These are phyloP conservation scores for Paratrypauchen microcephalus DNA, from an alignment of 2,797 vertebrate species.

Conservation along the genomic window DNA sequence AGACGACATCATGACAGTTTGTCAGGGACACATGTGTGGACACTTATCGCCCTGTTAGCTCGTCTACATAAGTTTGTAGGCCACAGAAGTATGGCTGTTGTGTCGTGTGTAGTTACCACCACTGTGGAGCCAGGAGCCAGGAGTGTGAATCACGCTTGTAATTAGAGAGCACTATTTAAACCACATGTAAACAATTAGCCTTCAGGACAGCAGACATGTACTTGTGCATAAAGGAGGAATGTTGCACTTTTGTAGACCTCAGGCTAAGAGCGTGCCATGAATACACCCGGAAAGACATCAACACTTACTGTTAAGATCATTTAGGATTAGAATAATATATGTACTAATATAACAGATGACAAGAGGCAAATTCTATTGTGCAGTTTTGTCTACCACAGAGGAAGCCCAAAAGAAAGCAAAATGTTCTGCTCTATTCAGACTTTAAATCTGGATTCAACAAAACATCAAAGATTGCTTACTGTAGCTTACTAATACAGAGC, in stretches of 20 bases:
- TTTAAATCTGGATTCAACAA: constrained; percentile 34
- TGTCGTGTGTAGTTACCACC: constrained; percentile 52
- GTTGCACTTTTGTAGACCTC: constrained; percentile 37
- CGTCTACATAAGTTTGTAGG: constrained; percentile 34
- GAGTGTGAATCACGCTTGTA: constrained; percentile 73
- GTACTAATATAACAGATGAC: background rate
- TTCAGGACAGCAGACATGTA: constrained; percentile 40
- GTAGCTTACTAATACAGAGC: background rate
- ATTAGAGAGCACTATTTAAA: constrained; percentile 60
- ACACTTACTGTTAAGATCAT: background rate
- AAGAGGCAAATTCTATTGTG: background rate
- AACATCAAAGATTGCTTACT: constrained; percentile 38
- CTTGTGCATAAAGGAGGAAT: constrained; percentile 21
- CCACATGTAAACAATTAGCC: constrained; percentile 73
- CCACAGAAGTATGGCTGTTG: constrained; percentile 40
- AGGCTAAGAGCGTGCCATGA: constrained; percentile 15
- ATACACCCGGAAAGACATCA: constrained; percentile 2
- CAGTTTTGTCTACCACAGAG: constrained; percentile 30
- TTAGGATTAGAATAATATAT: background rate
- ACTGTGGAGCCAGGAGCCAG: constrained; percentile 55
- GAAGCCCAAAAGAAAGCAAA: background rate
- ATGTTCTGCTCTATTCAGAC: constrained; percentile 1
- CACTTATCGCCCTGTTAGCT: constrained; percentile 31
- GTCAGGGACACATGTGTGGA: constrained; percentile 48
- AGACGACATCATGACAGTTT: constrained; percentile 43